A percentile compares a stretch with the other conserved stretches of the same genome.
These are phyloP conservation scores for Popillia japonica DNA, from an alignment of 1,140 invertebrate species.

Conservation along the genomic window DNA sequence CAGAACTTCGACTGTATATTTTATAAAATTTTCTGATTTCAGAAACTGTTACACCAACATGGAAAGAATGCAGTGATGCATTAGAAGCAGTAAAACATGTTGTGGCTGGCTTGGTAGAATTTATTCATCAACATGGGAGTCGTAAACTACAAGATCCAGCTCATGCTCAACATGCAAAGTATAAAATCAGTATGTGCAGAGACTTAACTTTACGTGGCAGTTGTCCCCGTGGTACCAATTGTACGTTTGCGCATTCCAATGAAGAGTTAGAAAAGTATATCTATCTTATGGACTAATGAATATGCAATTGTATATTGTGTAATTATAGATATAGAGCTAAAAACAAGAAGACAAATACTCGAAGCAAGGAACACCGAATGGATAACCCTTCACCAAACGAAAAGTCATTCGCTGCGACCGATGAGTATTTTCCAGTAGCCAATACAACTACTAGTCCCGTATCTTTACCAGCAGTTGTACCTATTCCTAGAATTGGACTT, in stretches of 20 bases:
- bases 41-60: constrained; percentile 77
- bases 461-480: constrained; percentile 54
- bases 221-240: constrained; percentile 86
- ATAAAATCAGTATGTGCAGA: constrained; percentile 92
- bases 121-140: constrained; percentile 82
- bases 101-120: constrained; percentile 85
- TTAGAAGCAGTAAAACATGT: constrained; percentile 83
- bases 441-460: constrained; percentile 52
- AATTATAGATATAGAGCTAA: constrained; percentile 63
- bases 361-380: constrained; percentile 55
- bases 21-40: constrained; percentile 41
- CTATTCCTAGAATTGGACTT: constrained; percentile 49
- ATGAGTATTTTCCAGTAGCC: constrained; percentile 52
- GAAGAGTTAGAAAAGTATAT: constrained; percentile 88
- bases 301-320: constrained; percentile 51
- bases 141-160: constrained; percentile 68
- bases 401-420: constrained; percentile 49
- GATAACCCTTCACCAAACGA: constrained; percentile 56
- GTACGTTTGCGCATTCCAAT: constrained; percentile 92
- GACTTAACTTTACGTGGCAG: constrained; percentile 79
- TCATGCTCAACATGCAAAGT: constrained; percentile 76
- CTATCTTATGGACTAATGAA: constrained; percentile 45
- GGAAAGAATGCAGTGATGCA: constrained; percentile 77
- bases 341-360: constrained; percentile 64
- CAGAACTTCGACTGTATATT: too few species aligned